Conservation (phyloP, 2,888 invertebrate species). For the Microdon myrmicae region DNA sequence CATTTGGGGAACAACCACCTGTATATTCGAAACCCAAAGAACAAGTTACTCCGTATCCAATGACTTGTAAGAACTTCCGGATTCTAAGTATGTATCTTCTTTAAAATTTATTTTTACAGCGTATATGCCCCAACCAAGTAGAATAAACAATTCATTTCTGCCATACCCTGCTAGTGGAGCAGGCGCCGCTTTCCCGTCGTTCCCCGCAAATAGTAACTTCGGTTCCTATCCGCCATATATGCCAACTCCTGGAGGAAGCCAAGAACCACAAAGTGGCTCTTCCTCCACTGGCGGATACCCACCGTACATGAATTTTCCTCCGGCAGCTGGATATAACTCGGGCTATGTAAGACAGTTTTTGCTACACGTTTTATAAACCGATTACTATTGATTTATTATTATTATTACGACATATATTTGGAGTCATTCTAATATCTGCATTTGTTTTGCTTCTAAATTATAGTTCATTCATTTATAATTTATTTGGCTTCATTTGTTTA, state of each 20-base stretch:
- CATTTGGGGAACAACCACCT: conserved; percentile 95
- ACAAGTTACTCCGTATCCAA: conserved; percentile 69
- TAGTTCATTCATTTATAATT: not conserved
- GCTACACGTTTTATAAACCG: not conserved
- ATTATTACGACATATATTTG: not conserved
- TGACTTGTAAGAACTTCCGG: conserved; percentile 55
- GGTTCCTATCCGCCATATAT: conserved; percentile 65
- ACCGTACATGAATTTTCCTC: conserved; percentile 66
- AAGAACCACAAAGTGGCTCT: conserved; percentile 54
- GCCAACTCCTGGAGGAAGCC: conserved; percentile 56
- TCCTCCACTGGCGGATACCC: conserved; percentile 68
- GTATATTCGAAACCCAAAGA: conserved; percentile 82
- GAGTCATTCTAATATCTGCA: not conserved
- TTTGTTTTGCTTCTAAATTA: too few species aligned
- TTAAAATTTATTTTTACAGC: conserved; percentile 56
- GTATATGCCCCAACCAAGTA: conserved; percentile 66
- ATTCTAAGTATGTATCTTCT: not conserved
- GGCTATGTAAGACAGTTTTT: conserved; percentile 58
- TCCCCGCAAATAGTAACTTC: conserved; percentile 63
- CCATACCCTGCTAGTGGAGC: conserved; percentile 69
- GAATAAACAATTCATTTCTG: conserved; percentile 61
- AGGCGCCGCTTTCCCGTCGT: conserved; percentile 67
- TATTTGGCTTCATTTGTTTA: not conserved
- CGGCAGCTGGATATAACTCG: conserved; percentile 58
- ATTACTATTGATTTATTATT: not conserved